A percentile compares a stretch with the other conserved stretches of the same genome.
These are phyloP conservation scores for Drosophila paracracens DNA, from an alignment of 2,888 invertebrate species.

Conservation along the genomic window DNA sequence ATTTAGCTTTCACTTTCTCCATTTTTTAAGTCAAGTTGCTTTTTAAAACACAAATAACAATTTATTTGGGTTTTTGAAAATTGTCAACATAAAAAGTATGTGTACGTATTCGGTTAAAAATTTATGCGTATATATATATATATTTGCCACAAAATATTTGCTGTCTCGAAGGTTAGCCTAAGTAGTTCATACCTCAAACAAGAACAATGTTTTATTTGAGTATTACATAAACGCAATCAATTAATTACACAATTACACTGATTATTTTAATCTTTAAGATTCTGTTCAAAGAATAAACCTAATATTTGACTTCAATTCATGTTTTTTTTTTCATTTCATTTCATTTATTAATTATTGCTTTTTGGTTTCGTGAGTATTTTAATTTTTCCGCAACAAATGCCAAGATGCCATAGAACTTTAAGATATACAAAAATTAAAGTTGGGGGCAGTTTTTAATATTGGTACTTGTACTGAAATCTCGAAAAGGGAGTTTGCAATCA, in stretches of 20 bases:
- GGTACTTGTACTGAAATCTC: background rate
- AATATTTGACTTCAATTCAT: constrained; percentile 43
- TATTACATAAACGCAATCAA: constrained; percentile 12
- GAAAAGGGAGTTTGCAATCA: background rate
- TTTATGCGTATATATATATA: background rate
- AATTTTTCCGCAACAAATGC: background rate
- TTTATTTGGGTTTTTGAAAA: background rate
- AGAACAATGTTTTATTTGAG: constrained; percentile 35
- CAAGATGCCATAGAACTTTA: background rate
- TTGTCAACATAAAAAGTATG: background rate
- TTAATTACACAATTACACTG: constrained; percentile 24
- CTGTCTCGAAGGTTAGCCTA: constrained; percentile 17
- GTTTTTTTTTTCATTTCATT: constrained; percentile 16
- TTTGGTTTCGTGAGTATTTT: background rate
- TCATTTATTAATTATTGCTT: background rate
- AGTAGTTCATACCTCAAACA: constrained; percentile 40
- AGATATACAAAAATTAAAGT: background rate
- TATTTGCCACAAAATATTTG: background rate
- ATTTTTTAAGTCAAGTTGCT: background rate
- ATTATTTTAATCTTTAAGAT: constrained; percentile 39
- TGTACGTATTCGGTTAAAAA: background rate
- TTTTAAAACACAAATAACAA: background rate
- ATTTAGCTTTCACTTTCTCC: background rate
- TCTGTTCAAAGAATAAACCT: constrained; percentile 64
- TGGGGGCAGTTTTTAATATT: background rate